A percentile compares a stretch with the other conserved stretches of the same genome.
phyloP scores from a whole-genome alignment of 2,113 vertebrate species.

The Pygoscelis adeliae region DNA sequence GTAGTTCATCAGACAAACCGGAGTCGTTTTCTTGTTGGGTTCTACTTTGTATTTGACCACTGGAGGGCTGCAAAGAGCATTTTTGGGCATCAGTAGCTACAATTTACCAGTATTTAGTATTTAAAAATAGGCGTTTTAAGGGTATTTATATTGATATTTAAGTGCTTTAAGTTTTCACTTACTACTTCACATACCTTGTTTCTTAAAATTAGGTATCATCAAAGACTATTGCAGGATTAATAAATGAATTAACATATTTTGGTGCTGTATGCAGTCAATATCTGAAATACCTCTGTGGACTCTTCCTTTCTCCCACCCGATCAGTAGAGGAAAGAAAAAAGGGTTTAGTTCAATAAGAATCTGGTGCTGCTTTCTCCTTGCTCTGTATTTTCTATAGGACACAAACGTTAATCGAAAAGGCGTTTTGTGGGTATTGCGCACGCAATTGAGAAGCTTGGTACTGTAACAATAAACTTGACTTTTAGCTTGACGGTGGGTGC shows the following conservation, averaged over 20 bases:
- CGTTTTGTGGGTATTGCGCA: not conserved
- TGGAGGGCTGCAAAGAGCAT: conserved; percentile 77
- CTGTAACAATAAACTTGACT: not conserved
- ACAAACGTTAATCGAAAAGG: not conserved
- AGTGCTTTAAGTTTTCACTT: not conserved
- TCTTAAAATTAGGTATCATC: not conserved
- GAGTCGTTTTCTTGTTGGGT: not conserved
- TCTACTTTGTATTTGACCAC: conserved; percentile 38
- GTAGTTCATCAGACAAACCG: not conserved
- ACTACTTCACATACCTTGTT: not conserved
- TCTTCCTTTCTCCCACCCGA: not conserved
- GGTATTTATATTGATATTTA: conserved; percentile 6
- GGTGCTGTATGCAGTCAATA: not conserved
- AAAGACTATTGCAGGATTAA: not conserved
- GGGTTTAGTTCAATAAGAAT: not conserved
- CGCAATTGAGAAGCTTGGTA: not conserved
- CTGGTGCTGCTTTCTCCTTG: not conserved
- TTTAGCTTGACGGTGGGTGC: not conserved
- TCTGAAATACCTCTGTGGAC: not conserved
- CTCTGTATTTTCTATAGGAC: not conserved
- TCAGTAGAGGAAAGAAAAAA: not conserved
- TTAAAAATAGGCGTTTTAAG: conserved; percentile 35
- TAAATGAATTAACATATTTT: not conserved
- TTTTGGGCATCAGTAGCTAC: not conserved
- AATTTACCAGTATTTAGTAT: not conserved